Percentiles rank a stretch among this genome's conserved stretches.
Evolutionary conservation across 2,888 invertebrate species (phyloP).

Genomic region (Clistopyga incitator): DNA sequence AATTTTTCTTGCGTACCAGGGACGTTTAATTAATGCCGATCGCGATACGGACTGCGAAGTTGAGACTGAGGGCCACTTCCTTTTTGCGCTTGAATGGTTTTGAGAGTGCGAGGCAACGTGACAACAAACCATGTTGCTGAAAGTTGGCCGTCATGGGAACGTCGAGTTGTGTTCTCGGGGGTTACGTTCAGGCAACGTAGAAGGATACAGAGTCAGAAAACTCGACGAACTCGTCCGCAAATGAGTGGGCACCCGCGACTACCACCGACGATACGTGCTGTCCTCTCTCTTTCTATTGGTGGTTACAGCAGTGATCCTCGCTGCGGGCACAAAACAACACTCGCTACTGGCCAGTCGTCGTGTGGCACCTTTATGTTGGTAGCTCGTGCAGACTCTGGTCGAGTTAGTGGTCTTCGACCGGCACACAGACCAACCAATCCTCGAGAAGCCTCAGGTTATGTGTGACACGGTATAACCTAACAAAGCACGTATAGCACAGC

Average conservation of each 20-base stretch:
- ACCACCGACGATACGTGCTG: slow-evolving; percentile 7
- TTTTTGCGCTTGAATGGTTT: slow-evolving; percentile 32
- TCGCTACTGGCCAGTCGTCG: neutral
- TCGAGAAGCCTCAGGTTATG: slow-evolving; percentile 25
- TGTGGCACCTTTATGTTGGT: neutral
- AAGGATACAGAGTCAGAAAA: slow-evolving; percentile 29
- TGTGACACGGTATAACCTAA: slow-evolving; percentile 4
- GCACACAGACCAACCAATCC: slow-evolving; percentile 4
- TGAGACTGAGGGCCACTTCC: slow-evolving; percentile 8
- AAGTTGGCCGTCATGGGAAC: slow-evolving; percentile 37
- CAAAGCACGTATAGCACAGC: too few relatives aligned
- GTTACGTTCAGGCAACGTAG: slow-evolving; percentile 13
- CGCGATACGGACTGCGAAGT: neutral
- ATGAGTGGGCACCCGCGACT: slow-evolving; percentile 9
- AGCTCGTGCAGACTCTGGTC: neutral
- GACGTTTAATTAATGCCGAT: neutral
- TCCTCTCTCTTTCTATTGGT: neutral
- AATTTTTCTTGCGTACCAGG: neutral
- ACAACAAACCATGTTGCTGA: slow-evolving; percentile 32
- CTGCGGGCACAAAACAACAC: neutral
- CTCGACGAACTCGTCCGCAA: slow-evolving; percentile 42
- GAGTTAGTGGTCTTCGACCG: neutral
- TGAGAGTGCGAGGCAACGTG: slow-evolving; percentile 5
- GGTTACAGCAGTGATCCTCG: neutral
- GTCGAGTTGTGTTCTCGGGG: slow-evolving; percentile 16